A percentile compares a stretch with the other conserved stretches of the same genome.
Evolutionary conservation across 53 echinoderm and acorn worm genomes (phyloP).

Genomic region (Holothuria leucospilota): DNA sequence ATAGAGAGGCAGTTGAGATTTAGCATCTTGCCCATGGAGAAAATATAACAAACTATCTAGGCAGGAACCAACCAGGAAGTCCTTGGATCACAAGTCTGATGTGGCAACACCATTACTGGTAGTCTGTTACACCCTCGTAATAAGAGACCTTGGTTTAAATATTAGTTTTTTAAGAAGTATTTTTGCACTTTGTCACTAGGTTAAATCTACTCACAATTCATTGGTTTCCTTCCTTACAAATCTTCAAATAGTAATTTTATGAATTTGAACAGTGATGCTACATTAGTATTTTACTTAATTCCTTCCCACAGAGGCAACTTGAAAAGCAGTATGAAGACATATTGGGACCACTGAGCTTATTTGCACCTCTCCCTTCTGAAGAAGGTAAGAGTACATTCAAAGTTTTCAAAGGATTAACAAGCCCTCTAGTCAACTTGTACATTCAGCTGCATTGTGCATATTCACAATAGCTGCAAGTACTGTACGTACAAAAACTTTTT

Average conservation of each 20-base stretch:
- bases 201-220: too few species aligned
- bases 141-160: background rate
- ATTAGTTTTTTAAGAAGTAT: too few species aligned
- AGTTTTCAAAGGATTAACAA: background rate
- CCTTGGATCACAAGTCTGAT: background rate
- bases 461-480: background rate
- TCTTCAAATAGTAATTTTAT: too few species aligned
- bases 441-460: background rate
- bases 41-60: too few species aligned
- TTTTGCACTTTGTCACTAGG: too few species aligned
- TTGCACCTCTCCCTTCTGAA: constrained; percentile 92
- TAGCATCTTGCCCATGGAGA: too few species aligned
- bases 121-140: background rate
- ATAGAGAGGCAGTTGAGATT: too few species aligned
- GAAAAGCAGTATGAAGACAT: constrained; percentile 95
- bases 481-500: background rate
- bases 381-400: constrained; percentile 68
- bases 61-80: too few species aligned
- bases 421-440: background rate
- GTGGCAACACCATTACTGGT: too few species aligned
- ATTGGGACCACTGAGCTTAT: constrained; percentile 87
- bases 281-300: background rate
- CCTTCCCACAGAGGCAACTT: constrained; percentile 72
- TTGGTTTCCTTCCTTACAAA: too few species aligned
- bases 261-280: background rate